Base-by-base conservation (phyloP, 2,113 vertebrate genomes). In the Larimichthys polyactis region DNA sequence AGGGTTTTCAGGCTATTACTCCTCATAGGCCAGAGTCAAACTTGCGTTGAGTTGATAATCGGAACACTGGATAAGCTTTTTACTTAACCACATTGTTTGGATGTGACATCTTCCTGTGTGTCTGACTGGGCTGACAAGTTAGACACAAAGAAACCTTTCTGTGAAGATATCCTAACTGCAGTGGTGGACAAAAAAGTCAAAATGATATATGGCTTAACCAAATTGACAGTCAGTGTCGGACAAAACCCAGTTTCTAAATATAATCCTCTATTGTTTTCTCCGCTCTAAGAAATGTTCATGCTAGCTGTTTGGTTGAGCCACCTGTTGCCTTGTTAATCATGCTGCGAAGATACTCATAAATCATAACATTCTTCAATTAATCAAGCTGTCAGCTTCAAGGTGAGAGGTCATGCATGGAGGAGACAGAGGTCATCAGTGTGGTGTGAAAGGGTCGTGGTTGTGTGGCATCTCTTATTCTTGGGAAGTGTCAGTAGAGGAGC, bases 281-380 rank as follows among this genome's bases (percentile, higher is more conserved):
- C 72, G 75, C 81, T 88, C 93, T 95, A 95, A 96, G 95, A 95
- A 96, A 95, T 97, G 95, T 96, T 96, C 96, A 93, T 95, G 96
- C 95, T 97, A 90, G 93, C 94, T 93, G 94, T 94, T 95, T 96
- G 95, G 95, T 96, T 96, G 95, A 93, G 94, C 97, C 98, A 99
- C 97, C 98, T 99, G 98, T 99, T 99, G 97, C 96, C 97, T 96
- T 95, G 95, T 98, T 99, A 98, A 98, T 99, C 98, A 97, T 95
- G 95, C 96, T 94, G 96, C 96, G 96, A 93, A 98, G 96, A 97
- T 98, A 98, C 96, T 99, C 97, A 99, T 99, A 99, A 99, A 99
- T 99, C 98, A 99, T 99, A 99, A 98, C 97, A 95, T 96, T 86
- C 95, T 96, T 97, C 98, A 98, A 99, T 99, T 98, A 99, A 99